Evolutionary conservation across 2,888 invertebrate species (phyloP).

Genomic region (Octonoba sinensis): DNA sequence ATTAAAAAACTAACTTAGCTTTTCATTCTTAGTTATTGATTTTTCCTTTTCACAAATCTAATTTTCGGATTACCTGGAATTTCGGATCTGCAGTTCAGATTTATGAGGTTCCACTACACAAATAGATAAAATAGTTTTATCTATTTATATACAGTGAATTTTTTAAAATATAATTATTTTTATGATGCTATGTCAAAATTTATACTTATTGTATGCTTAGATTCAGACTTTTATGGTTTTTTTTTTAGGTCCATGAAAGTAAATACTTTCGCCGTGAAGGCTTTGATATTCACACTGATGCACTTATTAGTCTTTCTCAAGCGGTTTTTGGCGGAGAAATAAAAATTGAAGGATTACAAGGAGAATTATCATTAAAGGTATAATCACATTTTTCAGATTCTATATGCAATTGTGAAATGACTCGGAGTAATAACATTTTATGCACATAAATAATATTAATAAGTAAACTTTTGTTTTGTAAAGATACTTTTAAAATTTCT

Average conservation of each 20-base stretch:
- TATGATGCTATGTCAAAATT: not conserved
- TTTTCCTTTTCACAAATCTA: too few species aligned
- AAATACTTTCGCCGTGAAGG: conserved; percentile 93
- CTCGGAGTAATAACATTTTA: too few species aligned
- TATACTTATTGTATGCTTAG: too few species aligned
- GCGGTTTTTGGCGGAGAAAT: conserved; percentile 94
- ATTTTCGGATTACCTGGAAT: too few species aligned
- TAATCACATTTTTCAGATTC: conserved; percentile 60
- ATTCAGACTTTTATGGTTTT: not conserved
- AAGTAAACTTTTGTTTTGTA: not conserved
- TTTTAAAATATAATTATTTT: not conserved
- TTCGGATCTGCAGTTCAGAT: too few species aligned
- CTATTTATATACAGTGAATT: too few species aligned
- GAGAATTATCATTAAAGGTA: conserved; percentile 91
- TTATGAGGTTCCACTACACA: too few species aligned
- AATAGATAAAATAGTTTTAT: too few species aligned
- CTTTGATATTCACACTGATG: conserved; percentile 95
- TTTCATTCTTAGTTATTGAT: too few species aligned
- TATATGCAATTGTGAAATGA: too few species aligned
- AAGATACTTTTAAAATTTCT: too few species aligned
- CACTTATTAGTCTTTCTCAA: conserved; percentile 88
- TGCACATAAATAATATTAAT: not conserved
- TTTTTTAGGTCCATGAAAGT: conserved; percentile 76
- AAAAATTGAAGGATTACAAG: conserved; percentile 92
- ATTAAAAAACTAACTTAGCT: too few species aligned